Base-by-base conservation (phyloP, 2,113 vertebrate species). In the Erythrocercus mccallii region DNA sequence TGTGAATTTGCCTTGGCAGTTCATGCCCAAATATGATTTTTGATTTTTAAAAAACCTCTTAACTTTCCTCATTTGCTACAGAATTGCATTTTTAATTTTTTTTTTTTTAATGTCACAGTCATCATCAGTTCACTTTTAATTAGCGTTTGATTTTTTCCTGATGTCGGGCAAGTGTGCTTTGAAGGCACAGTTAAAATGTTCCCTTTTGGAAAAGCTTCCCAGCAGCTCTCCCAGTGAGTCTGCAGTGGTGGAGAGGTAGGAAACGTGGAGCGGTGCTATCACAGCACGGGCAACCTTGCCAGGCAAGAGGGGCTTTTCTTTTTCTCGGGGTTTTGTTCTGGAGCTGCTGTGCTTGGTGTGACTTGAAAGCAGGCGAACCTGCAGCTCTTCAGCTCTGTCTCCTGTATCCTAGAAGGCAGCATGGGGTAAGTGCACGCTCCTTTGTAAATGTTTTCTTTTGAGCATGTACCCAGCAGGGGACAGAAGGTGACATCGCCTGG, bases 361-460 rank as follows among this genome's bases (percentile, higher is more conserved):
- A 48, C 73, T 72, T 89, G 35, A 78, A 95, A 91, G 56, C 38
- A 92, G 77, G 89, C 66, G 56, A 56, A 58, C 37, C 37, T 89
- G 31, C 69, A 60, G 2, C 72, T 90, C 81, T 79, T 94, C 42
- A 64, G 22, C 62, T 64, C 13, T 28, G 6, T 54, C 56, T 86
- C 35, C 86, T 90, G 60, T 23, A 47, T 78, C 69, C 47, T 40
- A 8, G 68, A 11, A 91, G 79, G 80, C 94, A 88, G 92, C 92
- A 56, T 31, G 86, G 92, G 88, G 80, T 78, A 44, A 78, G 91
- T 21, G 64, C 80, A 7, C 13, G 40, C 76, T 90, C 88, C 83
- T 93, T 81, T 94, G 83, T 94, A 66, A 86, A 54, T 44, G 84
- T 84, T 95, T 91, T 69, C 87, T 72, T 92, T 85, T 30, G 70